Evolutionary conservation across 2,797 vertebrate genomes (phyloP).

Genomic region (Anniella stebbinsi): DNA sequence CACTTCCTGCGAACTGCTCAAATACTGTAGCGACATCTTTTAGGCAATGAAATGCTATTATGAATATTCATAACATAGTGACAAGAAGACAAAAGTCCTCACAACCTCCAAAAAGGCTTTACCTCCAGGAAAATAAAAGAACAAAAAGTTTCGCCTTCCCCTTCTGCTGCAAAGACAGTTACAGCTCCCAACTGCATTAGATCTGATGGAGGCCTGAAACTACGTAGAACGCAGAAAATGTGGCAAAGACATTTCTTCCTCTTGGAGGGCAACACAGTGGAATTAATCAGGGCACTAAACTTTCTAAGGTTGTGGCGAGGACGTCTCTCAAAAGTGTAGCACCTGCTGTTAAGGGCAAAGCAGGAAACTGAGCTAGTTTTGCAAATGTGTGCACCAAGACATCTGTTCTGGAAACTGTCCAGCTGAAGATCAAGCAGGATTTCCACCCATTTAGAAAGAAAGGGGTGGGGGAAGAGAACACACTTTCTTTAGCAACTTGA

Average conservation of each 20-base stretch:
- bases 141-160: conserved; percentile 6
- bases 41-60: background rate
- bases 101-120: background rate
- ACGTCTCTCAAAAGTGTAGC: conserved; percentile 37
- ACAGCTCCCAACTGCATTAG: background rate
- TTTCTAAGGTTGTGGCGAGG: conserved; percentile 62
- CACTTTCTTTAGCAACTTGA: background rate
- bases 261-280: conserved; percentile 1
- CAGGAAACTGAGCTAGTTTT: conserved; percentile 44
- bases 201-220: conserved; percentile 1
- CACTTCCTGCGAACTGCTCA: background rate
- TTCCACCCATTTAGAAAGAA: background rate
- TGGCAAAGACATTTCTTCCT: conserved; percentile 8
- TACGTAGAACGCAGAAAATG: conserved; percentile 22
- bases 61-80: conserved; percentile 24
- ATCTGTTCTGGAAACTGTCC: conserved; percentile 17
- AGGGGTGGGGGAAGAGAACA: background rate
- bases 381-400: conserved; percentile 49
- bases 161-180: background rate
- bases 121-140: background rate
- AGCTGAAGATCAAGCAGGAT: background rate
- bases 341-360: conserved; percentile 66
- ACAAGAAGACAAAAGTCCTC: background rate
- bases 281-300: conserved; percentile 55
- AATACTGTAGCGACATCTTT: background rate